Percentiles rank a stretch among this genome's conserved stretches.
phyloP scores from a whole-genome alignment of 2,113 vertebrate species.

The Cyanistes caeruleus region DNA sequence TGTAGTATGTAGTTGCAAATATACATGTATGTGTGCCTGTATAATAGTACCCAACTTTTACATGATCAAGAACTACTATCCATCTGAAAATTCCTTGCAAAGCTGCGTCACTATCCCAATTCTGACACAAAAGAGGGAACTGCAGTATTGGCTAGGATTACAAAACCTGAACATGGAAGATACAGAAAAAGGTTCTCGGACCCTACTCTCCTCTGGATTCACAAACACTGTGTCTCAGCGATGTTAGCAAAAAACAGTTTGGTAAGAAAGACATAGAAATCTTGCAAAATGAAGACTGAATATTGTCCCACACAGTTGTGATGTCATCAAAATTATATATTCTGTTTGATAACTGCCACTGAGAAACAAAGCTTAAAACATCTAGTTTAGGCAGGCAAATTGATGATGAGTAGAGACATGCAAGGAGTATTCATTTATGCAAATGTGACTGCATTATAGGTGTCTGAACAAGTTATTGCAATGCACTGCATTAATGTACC shows the following conservation, averaged over 20 bases:
- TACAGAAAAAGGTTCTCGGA: neutral
- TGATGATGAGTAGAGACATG: neutral
- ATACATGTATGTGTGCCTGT: neutral
- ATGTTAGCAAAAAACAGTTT: neutral
- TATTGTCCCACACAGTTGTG: neutral
- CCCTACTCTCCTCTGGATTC: neutral
- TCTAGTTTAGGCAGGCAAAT: neutral
- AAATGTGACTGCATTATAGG: neutral
- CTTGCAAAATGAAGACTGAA: neutral
- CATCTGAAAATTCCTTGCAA: neutral
- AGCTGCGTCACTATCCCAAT: neutral
- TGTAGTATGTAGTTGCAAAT: neutral
- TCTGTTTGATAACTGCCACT: neutral
- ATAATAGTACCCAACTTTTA: neutral
- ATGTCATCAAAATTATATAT: neutral
- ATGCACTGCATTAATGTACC: neutral
- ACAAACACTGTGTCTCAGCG: neutral
- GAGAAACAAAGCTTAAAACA: neutral
- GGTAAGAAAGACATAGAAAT: neutral
- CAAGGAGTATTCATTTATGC: neutral
- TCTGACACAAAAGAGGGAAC: neutral
- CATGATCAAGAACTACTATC: neutral
- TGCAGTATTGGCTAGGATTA: neutral
- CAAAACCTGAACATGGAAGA: neutral
- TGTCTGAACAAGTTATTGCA: neutral